These are phyloP conservation scores for Chymomyza fuscimana DNA, from an alignment of 2,888 invertebrate species.

Conservation along the genomic window DNA sequence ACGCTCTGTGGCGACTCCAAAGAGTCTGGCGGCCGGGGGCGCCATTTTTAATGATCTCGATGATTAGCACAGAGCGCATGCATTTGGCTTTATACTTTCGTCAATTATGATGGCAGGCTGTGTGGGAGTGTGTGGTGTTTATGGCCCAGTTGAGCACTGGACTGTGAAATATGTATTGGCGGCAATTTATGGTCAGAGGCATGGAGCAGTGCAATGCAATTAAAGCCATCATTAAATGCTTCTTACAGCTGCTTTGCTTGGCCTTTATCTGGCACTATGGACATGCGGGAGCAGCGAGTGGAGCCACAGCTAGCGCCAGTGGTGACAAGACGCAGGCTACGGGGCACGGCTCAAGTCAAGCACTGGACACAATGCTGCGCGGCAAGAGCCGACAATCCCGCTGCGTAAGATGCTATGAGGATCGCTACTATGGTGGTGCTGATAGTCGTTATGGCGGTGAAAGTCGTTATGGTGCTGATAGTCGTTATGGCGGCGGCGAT, in stretches of 20 bases:
- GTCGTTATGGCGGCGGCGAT: slow-evolving; percentile 37
- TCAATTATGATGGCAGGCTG: slow-evolving; percentile 56
- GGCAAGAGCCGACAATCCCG: slow-evolving; percentile 76
- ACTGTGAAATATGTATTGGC: slow-evolving; percentile 62
- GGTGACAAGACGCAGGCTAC: slow-evolving; percentile 33
- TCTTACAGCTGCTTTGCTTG: slow-evolving; percentile 51
- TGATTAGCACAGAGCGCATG: slow-evolving; percentile 48
- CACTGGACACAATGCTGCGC: slow-evolving; percentile 64
- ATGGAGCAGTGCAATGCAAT: neutral
- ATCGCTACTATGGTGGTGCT: slow-evolving; percentile 61
- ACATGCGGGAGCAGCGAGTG: slow-evolving; percentile 22
- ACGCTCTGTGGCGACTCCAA: slow-evolving; percentile 51
- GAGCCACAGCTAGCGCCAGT: slow-evolving; percentile 24
- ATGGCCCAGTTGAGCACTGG: slow-evolving; percentile 60
- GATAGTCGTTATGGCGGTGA: slow-evolving; percentile 15
- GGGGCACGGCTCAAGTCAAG: slow-evolving; percentile 31
- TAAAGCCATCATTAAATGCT: slow-evolving; percentile 4
- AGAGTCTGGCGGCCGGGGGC: slow-evolving; percentile 35
- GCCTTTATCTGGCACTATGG: slow-evolving; percentile 43
- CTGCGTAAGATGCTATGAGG: slow-evolving; percentile 78
- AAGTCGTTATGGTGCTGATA: slow-evolving; percentile 25
- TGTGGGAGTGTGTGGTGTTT: slow-evolving; percentile 4
- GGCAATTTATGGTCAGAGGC: slow-evolving; percentile 25
- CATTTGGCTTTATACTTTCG: slow-evolving; percentile 48
- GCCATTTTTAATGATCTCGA: slow-evolving; percentile 62